Conservation (phyloP, 1,140 invertebrate species). For the Dryas iulia region DNA sequence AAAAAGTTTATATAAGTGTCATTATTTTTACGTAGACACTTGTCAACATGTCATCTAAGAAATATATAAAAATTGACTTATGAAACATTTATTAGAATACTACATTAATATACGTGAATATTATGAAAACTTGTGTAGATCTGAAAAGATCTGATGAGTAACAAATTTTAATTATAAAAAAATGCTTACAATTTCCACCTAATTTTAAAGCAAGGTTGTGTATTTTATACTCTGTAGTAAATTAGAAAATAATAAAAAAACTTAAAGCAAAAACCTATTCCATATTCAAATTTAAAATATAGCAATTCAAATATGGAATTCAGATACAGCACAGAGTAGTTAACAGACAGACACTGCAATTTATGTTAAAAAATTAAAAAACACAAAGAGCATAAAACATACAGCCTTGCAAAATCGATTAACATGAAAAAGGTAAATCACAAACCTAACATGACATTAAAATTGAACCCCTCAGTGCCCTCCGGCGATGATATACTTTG, state of each 20-base stretch:
- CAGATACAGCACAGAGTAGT: neutral
- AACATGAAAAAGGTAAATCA: neutral
- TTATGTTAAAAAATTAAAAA: neutral
- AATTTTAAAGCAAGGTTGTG: neutral
- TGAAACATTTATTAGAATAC: constrained; percentile 12
- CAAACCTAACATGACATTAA: constrained; percentile 2
- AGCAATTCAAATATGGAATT: neutral
- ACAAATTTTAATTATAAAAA: neutral
- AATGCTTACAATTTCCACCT: neutral
- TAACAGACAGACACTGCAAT: neutral
- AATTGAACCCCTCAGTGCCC: neutral
- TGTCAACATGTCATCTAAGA: neutral
- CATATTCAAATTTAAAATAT: neutral
- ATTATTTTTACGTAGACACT: neutral
- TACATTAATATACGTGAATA: constrained; percentile 15
- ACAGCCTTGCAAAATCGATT: neutral
- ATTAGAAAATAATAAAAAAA: neutral
- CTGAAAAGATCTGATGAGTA: neutral
- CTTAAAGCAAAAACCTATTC: neutral
- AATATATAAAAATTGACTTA: constrained; percentile 18
- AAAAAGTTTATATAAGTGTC: constrained; percentile 3
- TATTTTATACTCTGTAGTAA: neutral
- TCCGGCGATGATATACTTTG: constrained; percentile 3
- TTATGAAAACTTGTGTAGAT: constrained; percentile 1
- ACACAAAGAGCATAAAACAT: neutral